Conservation (phyloP, 1,140 invertebrate genomes). For the Sinonovacula constricta region DNA sequence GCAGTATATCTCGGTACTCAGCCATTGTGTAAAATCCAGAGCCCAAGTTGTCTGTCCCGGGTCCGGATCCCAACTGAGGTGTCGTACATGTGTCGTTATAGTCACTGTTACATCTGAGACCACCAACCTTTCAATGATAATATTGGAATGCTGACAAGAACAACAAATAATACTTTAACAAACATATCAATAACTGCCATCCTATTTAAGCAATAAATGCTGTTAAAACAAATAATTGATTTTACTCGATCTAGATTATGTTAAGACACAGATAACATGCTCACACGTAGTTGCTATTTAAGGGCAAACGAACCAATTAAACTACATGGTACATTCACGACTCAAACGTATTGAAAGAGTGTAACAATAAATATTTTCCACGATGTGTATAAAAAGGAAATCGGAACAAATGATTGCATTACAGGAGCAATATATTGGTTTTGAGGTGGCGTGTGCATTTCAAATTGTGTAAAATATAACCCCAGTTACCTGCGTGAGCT, state of each 20-base stretch:
- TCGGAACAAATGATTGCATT: no score
- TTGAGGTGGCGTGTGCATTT: no score
- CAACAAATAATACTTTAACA: not conserved
- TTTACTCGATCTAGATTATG: not conserved
- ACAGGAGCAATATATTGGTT: no score
- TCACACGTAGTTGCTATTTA: not conserved
- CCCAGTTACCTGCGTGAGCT: slow-evolving; percentile 74
- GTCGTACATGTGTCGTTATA: slow-evolving; percentile 62
- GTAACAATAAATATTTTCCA: not conserved
- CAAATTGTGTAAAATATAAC: no score
- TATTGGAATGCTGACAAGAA: not conserved
- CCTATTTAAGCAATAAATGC: not conserved
- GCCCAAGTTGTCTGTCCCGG: slow-evolving; percentile 52
- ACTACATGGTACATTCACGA: not conserved
- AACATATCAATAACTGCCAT: no score
- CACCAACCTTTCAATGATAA: no score
- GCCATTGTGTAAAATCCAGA: slow-evolving; percentile 69
- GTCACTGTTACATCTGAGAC: slow-evolving; percentile 68
- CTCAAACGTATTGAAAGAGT: not conserved
- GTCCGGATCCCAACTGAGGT: slow-evolving; percentile 72
- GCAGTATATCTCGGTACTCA: slow-evolving; percentile 70
- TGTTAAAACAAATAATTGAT: not conserved
- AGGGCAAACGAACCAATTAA: not conserved
- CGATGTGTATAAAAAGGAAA: not conserved
- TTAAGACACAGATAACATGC: not conserved